A percentile compares a stretch with the other conserved stretches of the same genome.
Evolutionary conservation across 2,797 vertebrate species (phyloP).

Genomic region (Carapus acus): DNA sequence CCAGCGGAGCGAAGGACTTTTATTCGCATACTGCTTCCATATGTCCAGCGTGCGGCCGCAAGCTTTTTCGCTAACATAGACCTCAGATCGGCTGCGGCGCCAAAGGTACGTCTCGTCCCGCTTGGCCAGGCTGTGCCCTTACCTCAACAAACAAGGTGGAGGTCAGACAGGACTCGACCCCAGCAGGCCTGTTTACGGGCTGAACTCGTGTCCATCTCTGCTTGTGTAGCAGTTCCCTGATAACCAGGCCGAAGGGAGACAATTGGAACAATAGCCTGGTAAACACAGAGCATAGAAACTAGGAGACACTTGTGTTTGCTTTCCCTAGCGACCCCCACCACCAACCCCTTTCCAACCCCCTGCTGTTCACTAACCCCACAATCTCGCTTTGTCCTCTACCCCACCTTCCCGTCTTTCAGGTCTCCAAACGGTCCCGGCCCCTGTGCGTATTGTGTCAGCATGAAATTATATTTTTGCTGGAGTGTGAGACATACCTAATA

Average conservation of each 20-base stretch:
- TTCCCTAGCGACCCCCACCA: constrained; percentile 16
- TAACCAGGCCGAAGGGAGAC: not conserved
- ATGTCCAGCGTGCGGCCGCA: constrained; percentile 44
- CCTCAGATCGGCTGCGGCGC: constrained; percentile 23
- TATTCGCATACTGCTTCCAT: constrained; percentile 56
- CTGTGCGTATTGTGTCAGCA: constrained; percentile 36
- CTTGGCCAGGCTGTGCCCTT: not conserved
- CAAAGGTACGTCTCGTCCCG: constrained; percentile 4
- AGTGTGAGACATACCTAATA: not conserved
- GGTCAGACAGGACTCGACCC: not conserved
- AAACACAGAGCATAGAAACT: constrained; percentile 4
- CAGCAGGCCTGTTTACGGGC: constrained; percentile 10
- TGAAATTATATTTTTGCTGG: constrained; percentile 21
- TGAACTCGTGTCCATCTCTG: constrained; percentile 2
- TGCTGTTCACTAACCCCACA: constrained; percentile 16
- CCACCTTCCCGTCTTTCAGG: constrained; percentile 18
- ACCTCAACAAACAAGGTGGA: not conserved
- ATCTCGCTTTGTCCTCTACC: constrained; percentile 14
- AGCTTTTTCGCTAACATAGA: constrained; percentile 20
- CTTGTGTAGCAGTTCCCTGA: constrained; percentile 20
- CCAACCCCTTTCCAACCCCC: constrained; percentile 15
- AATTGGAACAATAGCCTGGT: constrained; percentile 17
- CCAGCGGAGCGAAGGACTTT: constrained; percentile 46
- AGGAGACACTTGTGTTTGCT: constrained; percentile 33
- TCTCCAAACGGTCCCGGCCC: constrained; percentile 16